Conservation (phyloP, 2,113 vertebrate genomes). For the Dipodomys ordii region DNA sequence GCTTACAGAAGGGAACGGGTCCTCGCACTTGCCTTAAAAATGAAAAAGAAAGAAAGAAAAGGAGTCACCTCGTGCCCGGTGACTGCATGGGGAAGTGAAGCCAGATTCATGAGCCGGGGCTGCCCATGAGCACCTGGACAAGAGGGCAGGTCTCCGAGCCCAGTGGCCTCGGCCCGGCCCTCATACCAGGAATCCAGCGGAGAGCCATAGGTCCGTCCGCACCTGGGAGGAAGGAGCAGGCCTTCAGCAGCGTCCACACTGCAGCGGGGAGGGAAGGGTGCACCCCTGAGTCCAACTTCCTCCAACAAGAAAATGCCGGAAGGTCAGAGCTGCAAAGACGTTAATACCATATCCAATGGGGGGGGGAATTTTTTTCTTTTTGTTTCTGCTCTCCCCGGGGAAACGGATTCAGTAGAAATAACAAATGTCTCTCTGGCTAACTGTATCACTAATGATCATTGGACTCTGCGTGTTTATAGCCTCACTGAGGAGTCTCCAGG, state of each 20-base stretch:
- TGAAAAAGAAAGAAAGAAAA: neutral
- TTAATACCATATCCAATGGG: constrained; percentile 67
- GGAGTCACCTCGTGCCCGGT: constrained; percentile 86
- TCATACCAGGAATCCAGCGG: constrained; percentile 85
- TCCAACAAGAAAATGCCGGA: constrained; percentile 63
- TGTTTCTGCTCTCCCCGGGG: constrained; percentile 60
- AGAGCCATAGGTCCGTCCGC: constrained; percentile 80
- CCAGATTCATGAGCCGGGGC: constrained; percentile 84
- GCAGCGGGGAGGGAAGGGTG: neutral
- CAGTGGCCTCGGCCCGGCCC: constrained; percentile 77
- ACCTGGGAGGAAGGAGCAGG: constrained; percentile 44
- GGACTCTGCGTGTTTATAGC: constrained; percentile 79
- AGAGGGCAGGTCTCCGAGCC: constrained; percentile 82
- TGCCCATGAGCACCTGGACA: constrained; percentile 77
- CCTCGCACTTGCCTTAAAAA: constrained; percentile 73
- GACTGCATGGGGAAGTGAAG: constrained; percentile 88
- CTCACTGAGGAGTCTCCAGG: constrained; percentile 59
- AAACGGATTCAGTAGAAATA: constrained; percentile 81
- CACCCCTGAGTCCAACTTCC: constrained; percentile 51
- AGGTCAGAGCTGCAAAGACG: constrained; percentile 52
- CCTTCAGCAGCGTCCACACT: neutral
- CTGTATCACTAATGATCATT: constrained; percentile 80
- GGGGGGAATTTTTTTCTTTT: neutral
- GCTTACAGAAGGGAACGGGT: constrained; percentile 82
- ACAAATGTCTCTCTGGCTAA: constrained; percentile 79